Base-by-base conservation (phyloP, 2,113 vertebrate species). In the Ciconia boyciana region DNA sequence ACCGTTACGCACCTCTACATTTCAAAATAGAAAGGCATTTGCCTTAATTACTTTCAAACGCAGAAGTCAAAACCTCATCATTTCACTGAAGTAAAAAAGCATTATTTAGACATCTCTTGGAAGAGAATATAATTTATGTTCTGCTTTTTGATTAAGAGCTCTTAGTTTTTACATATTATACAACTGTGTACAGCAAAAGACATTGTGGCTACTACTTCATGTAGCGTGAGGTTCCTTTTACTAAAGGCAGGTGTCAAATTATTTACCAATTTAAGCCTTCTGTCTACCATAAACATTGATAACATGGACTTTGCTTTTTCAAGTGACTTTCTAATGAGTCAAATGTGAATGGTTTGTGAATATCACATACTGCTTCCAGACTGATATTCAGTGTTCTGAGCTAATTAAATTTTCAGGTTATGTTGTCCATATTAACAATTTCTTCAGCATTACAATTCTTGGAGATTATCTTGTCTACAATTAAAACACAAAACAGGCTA, bases 1-100 rank as follows among this genome's bases (percentile, higher is more conserved):
- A 32, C 22, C 3, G 1, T 66, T 14, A 10, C 0, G 3, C 3
- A 72, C 5, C 17, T 49, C 60, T 57, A 70, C 36, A 4, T 39
- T 62, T 41, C 20, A 36, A 65, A 26, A 46, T 3, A 75, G 3
- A 83, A 13, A 39, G 8, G 8, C 3, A 78, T 84, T 82, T 8
- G 14, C 1, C 9, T 72, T 29, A 39, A 74, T 32, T 70, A 6
- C 7, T 57, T 55, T 26, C 46, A 65, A 81, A 43, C 2, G 52
- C 9, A 31, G 12, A 68, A 68, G 11, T 43, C 14, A 44, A 70
- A 65, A 74, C 3, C 24, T 54, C 31, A 68, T 68, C 1, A 32
- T 61, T 22, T 44, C 24, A 48, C 28, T 19, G 5, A 84, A 52
- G 5, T 26, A 60, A 34, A 29, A 68, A 22, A 34, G 2, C 5